These are phyloP conservation scores for Drosophila setosimentum DNA, from an alignment of 2,888 invertebrate genomes.

Conservation along the genomic window DNA sequence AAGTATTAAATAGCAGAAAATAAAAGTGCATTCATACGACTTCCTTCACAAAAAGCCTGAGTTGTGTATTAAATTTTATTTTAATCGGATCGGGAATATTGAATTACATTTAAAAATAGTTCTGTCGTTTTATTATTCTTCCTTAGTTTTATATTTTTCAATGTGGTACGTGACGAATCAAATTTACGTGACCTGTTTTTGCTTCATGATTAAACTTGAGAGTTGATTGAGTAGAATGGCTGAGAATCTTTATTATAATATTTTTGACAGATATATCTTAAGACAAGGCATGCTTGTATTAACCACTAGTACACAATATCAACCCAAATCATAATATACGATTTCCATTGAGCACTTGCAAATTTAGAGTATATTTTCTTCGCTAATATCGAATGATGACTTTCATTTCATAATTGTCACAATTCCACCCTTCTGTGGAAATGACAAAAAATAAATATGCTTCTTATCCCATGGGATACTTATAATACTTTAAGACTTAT, in stretches of 20 bases:
- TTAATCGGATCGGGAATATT: background rate
- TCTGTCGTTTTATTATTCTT: background rate
- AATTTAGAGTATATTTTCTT: background rate
- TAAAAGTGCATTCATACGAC: background rate
- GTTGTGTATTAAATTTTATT: background rate
- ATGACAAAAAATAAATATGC: background rate
- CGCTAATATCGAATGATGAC: background rate
- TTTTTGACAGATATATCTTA: background rate
- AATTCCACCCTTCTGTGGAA: background rate
- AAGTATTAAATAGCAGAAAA: background rate
- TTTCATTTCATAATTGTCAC: background rate
- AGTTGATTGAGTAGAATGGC: background rate
- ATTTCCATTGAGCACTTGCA: background rate
- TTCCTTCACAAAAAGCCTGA: background rate
- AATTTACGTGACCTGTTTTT: background rate
- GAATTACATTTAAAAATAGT: background rate
- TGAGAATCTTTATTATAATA: background rate
- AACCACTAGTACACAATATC: background rate
- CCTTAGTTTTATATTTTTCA: background rate
- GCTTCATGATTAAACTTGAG: background rate
- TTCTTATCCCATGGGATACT: background rate
- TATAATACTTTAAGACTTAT: background rate
- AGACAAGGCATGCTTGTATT: background rate
- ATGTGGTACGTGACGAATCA: background rate
- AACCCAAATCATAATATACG: background rate